These are phyloP conservation scores for Bos indicus DNA, from an alignment of 2,113 vertebrate genomes.

Conservation along the genomic window DNA sequence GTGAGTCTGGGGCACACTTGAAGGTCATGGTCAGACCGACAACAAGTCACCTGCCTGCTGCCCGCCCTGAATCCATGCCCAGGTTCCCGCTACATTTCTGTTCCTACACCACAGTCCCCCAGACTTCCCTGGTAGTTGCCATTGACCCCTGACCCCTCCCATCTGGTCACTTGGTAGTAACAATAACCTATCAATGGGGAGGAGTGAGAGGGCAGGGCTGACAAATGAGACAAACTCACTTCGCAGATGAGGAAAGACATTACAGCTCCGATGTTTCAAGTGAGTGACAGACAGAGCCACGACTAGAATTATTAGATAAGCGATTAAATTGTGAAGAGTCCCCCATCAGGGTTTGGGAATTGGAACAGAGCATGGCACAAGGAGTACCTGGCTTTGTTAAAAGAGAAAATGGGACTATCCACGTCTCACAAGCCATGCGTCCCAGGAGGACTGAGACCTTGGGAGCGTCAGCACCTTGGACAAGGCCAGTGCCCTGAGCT, in stretches of 20 bases:
- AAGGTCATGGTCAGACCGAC: neutral
- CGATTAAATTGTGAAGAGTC: too few species aligned
- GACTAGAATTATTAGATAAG: neutral
- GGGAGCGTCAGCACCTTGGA: constrained; percentile 1
- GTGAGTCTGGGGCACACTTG: neutral
- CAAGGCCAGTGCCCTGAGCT: neutral
- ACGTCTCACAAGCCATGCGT: accelerated
- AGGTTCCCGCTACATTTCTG: neutral
- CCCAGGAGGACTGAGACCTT: neutral
- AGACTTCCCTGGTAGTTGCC: neutral
- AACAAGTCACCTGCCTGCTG: neutral
- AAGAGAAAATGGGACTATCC: neutral
- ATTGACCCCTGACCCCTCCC: neutral
- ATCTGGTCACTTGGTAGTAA: neutral
- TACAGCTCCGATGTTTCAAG: too few species aligned
- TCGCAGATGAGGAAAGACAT: neutral
- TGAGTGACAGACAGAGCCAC: neutral
- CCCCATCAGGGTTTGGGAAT: neutral
- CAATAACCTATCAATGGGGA: neutral
- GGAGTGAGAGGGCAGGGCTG: neutral
- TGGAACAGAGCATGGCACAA: neutral
- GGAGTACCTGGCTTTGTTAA: neutral
- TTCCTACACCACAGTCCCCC: neutral
- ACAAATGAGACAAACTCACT: too few species aligned
- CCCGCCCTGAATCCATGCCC: neutral